Evolutionary conservation across 2,797 vertebrate genomes (phyloP), one percentile per base, ranked within the genome.

Genomic region (Cheirogaleus major): DNA sequence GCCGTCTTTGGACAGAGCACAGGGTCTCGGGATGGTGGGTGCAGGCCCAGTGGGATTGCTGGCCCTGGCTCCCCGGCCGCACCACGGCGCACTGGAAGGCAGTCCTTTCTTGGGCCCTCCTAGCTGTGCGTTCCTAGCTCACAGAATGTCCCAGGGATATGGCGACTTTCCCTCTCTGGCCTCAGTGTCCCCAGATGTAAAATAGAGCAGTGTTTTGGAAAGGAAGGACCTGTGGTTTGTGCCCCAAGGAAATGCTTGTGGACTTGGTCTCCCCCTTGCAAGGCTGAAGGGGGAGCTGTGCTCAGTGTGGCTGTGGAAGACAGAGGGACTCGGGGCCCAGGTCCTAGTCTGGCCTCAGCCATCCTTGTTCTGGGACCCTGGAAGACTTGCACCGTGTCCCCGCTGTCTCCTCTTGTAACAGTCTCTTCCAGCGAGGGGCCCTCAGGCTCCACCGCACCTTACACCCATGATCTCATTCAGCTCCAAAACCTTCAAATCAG

Each of bases 231-330:
- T 38, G 13, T 59, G 69, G 14, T 59, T 59, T 12, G 5, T 48
- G 27, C 73, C 48, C 11, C 0, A 7, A 65, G 82, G 69, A 79
- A 57, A 61, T 22, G n/a, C 75, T 69, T 18, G 4, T 27, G 65
- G 43, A 22, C 87, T 38, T 22, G 57, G 14, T 10, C 45, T 65
- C 70, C 32, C 0, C 41, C 9, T 38, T 8, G 5, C n/a, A 17
- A 14, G 75, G 30, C 32, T 15, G 30, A 41, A 80, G 57, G 67
- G 59, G 23, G 50, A 59, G 45, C 18, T 0, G 0, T 18, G 57
- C 13, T 30, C 0, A 0, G n/a, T 22, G 70, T 10, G 17, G 59
- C 3, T 22, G 0, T 30, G 25, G 61, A 55, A 23, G 32, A 73
- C 48, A 3, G 52, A 48, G 61, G 55, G 90, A 35, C 32, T 8